Conservation (phyloP, 2,113 vertebrate species). For the Grammomys surdaster region DNA sequence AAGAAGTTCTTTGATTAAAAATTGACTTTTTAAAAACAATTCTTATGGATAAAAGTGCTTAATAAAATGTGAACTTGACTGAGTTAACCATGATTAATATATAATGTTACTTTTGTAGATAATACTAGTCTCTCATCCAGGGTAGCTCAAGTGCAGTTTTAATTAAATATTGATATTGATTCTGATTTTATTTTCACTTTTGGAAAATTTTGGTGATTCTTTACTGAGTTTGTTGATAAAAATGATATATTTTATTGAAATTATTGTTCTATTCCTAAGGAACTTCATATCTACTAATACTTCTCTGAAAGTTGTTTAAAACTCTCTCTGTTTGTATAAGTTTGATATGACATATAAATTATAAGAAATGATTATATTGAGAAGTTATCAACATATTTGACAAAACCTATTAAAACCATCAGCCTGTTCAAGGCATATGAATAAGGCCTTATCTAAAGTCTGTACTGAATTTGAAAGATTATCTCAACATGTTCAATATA, state of each 20-base stretch:
- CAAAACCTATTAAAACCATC: not conserved
- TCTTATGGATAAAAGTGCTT: not conserved
- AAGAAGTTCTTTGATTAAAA: not conserved
- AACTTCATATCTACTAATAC: not conserved
- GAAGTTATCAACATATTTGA: not conserved
- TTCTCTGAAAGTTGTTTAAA: conserved; percentile 33
- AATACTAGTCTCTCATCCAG: not conserved
- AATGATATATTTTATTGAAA: not conserved
- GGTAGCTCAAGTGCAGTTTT: not conserved
- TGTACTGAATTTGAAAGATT: not conserved
- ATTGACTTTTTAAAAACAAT: not conserved
- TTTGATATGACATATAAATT: conserved; percentile 6
- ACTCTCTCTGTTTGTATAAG: not conserved
- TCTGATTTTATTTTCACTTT: conserved; percentile 2
- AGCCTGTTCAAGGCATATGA: not conserved
- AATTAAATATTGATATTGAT: conserved; percentile 13
- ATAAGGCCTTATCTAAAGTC: not conserved
- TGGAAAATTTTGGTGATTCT: not conserved
- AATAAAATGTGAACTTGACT: not conserved
- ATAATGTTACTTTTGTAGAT: not conserved
- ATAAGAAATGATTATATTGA: not conserved
- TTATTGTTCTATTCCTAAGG: not conserved
- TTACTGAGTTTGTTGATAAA: not conserved
- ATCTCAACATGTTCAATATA: not conserved
- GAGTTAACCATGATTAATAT: not conserved